phyloP scores from a whole-genome alignment of 1,140 invertebrate species.

The Dinoponera quadriceps region DNA sequence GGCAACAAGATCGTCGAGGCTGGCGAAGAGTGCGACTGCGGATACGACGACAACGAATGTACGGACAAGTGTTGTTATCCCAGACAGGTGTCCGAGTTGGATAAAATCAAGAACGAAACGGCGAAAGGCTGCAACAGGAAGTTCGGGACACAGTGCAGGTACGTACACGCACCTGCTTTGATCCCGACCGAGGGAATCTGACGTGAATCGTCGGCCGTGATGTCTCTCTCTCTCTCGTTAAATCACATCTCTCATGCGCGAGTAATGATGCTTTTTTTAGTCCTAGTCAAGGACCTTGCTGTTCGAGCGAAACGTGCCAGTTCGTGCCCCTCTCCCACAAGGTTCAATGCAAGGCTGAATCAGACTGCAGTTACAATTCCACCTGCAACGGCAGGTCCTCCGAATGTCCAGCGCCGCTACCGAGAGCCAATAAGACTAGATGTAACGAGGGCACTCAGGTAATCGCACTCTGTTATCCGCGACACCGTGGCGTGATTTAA shows the following conservation, averaged over 20 bases:
- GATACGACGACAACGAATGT: conserved; percentile 97
- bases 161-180: conserved; percentile 54
- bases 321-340: conserved; percentile 90
- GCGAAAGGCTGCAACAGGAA: conserved; percentile 93
- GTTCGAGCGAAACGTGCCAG: conserved; percentile 92
- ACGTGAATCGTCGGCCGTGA: background rate
- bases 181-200: no score
- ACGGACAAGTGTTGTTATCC: conserved; percentile 98
- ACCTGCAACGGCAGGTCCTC: conserved; percentile 94
- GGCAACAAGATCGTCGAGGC: conserved; percentile 99
- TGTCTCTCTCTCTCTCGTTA: background rate
- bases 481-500: conserved; percentile 14
- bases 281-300: conserved; percentile 98
- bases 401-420: conserved; percentile 93
- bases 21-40: conserved; percentile 99
- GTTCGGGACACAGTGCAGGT: conserved; percentile 93
- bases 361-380: conserved; percentile 95
- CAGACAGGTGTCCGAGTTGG: conserved; percentile 89
- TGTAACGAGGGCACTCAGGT: conserved; percentile 93
- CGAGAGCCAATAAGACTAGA: conserved; percentile 92
- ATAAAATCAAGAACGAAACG: conserved; percentile 89
- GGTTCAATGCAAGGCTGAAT: conserved; percentile 92
- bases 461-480: conserved; percentile 41
- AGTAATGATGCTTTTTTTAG: conserved; percentile 84
- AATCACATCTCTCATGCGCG: background rate